Conservation (phyloP, 2,113 vertebrate genomes). For the Rhinolophus sinicus region DNA sequence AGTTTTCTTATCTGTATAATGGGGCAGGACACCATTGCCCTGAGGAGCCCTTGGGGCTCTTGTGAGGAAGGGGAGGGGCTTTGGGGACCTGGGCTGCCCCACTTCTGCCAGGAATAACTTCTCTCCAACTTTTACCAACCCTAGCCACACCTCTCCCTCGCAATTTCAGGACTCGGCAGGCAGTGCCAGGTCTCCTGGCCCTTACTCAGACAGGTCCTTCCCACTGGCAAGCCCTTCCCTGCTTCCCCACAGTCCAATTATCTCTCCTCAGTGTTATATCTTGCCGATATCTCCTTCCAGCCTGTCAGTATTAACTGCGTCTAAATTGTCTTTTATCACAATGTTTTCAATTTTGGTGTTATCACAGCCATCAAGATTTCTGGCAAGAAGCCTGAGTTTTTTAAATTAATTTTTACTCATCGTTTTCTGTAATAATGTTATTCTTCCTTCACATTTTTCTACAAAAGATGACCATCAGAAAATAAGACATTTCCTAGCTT, state of each 20-base stretch:
- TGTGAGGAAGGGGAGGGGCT: neutral
- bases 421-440: neutral
- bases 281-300: neutral
- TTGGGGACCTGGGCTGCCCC: neutral
- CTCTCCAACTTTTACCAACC: neutral
- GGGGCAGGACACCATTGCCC: neutral
- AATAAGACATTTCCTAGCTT: neutral
- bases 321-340: neutral
- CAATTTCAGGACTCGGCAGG: neutral
- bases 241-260: neutral
- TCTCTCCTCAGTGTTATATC: neutral
- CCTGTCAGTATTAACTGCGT: neutral
- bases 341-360: neutral
- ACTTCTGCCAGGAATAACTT: too few relatives aligned
- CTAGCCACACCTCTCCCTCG: neutral
- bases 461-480: neutral
- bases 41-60: neutral
- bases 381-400: neutral
- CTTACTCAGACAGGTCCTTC: neutral
- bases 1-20: neutral
- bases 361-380: neutral
- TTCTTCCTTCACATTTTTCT: neutral
- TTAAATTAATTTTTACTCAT: neutral
- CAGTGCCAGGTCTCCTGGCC: neutral
- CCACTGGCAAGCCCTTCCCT: neutral